Base-by-base conservation (phyloP, 2,888 invertebrate genomes). In the Scaptomyza tumidula region DNA sequence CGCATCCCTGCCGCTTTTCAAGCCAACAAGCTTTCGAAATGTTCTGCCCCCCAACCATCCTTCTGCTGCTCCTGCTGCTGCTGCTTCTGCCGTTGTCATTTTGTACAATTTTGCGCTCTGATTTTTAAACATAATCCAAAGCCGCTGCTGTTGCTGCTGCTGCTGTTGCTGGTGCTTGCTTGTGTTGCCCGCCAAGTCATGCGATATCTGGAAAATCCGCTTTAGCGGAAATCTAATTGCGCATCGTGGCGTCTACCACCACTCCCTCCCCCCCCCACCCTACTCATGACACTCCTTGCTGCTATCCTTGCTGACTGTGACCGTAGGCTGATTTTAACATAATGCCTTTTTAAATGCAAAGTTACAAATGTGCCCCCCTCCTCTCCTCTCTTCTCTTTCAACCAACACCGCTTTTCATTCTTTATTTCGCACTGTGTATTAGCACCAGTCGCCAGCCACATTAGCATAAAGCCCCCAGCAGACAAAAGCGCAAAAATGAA, bases 161-260 rank as follows among this genome's bases (percentile, higher is more conserved):
- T n/a, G 55, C 50, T 44, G 57, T 39, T 39, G 46, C 37, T 39
- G 41, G 37, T 46, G 43, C 49, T 50, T 35, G 49, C 63, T 50
- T 56, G 58, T 62, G 55, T 64, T 39, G 78, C 72, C 74, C 72
- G 78, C 63, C 79, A 72, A 88, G 88, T 86, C 88, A 86, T 81
- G 88, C 86, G 88, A 88, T 86, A 86, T 86, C 88, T 78, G 82
- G 82, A 73, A 84, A 88, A 86, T 86, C 86, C 86, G 88, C 84
- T 88, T 86, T 88, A 81, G 88, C 86, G 88, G 86, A 86, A 88
- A 88, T 86, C 88, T 86, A 86, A 86, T 86, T 86, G 85, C 85
- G 86, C 88, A 85, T 86, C 88, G 87, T 79, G 64, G 71, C 71
- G 66, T 65, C 73, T 70, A 58, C 24, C n/a, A 48, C 16, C 41